Base-by-base conservation (phyloP, 2,113 vertebrate species). In the Stigmatopora nigra region DNA sequence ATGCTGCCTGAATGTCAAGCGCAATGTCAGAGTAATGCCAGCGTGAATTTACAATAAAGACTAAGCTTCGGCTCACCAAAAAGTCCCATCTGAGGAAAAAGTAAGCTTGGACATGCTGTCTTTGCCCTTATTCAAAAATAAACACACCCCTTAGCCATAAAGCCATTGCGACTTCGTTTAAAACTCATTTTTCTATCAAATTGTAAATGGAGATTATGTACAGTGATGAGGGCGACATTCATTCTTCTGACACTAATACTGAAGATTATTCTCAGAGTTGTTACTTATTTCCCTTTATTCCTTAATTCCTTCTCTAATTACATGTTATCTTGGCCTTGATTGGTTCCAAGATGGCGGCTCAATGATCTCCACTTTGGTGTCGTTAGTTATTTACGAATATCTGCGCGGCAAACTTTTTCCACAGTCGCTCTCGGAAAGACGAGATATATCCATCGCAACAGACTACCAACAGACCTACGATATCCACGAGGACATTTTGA, bases 1-100 rank as follows among this genome's bases (percentile, higher is more conserved):
- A 86, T 81, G 88, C 86, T 89, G 87, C 86, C 89, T 89, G 89
- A 90, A 91, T 91, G 87, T 90, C 88, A 91, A 90, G 74, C 78
- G 84, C 84, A 84, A 87, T 85, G 80, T 82, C 82, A 85, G 72
- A 86, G 78, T 83, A 73, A 85, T 86, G 81, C 84, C 73, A 64
- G 62, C 69, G 75, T 73, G 73, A 81, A 83, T 77, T 61, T 70
- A 81, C 72, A 82, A 80, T 74, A 69, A 77, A 76, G 65, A 79
- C 46, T 60, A 59, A 69, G 75, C 72, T 70, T 77, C 82, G 64
- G 70, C 65, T 72, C 68, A 73, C 64, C 56, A 7, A 13, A 7
- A 13, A 72, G 16, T 70, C 53, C 17, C 15, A 38, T 59, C 0
- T 1, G 25, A 63, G 41, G 22, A 36, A 48, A 5, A 47, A 55